A percentile compares a stretch with the other conserved stretches of the same genome.
phyloP scores from a whole-genome alignment of 1,140 invertebrate genomes.

The Leguminivora glycinivorella region DNA sequence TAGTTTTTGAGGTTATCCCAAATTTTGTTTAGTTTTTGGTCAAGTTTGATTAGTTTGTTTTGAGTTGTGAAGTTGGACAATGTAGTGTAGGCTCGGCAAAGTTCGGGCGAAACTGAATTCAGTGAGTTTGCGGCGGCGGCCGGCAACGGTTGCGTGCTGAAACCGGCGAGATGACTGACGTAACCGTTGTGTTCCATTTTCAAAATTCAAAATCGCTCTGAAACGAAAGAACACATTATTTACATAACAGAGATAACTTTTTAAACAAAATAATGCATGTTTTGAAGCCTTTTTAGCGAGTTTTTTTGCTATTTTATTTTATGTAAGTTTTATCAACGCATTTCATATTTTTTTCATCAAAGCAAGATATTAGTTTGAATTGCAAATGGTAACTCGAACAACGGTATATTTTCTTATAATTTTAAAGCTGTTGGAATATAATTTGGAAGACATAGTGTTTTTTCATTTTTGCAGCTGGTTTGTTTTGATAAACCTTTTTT shows the following conservation, averaged over 20 bases:
- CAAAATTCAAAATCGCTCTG: neutral
- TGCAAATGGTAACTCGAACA: no score
- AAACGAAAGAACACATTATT: neutral
- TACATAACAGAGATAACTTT: neutral
- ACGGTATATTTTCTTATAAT: no score
- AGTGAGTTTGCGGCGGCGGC: constrained; percentile 60
- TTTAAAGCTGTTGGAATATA: no score
- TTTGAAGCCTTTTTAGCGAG: no score
- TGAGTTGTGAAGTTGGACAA: constrained; percentile 7
- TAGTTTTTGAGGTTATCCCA: constrained; percentile 29
- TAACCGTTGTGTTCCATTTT: constrained; percentile 16
- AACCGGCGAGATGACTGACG: constrained; percentile 22
- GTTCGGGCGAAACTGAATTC: constrained; percentile 49
- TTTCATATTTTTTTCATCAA: no score
- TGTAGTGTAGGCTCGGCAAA: constrained; percentile 46
- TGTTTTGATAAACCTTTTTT: no score
- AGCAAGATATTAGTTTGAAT: no score
- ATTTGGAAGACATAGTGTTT: no score
- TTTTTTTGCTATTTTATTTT: no score
- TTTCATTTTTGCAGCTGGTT: no score
- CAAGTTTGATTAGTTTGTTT: constrained; percentile 32
- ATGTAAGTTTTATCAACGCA: no score
- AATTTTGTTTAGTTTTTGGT: constrained; percentile 20
- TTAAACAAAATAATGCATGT: neutral
- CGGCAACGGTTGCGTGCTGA: constrained; percentile 52